Evolutionary conservation across 2,888 invertebrate genomes (phyloP).

Genomic region (Andrena bucephala): DNA sequence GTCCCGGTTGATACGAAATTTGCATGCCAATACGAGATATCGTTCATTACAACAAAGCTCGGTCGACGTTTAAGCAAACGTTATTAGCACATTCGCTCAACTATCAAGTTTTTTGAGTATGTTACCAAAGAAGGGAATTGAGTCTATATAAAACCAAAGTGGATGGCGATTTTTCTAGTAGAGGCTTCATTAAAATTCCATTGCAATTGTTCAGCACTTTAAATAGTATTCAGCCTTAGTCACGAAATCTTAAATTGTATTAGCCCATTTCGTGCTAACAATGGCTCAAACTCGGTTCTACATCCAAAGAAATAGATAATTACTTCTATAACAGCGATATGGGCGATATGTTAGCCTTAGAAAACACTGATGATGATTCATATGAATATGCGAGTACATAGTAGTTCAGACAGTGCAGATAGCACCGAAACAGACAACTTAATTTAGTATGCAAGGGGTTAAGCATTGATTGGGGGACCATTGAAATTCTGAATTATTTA

Average conservation of each 20-base stretch:
- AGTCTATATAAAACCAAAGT: not conserved
- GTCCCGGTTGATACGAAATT: conserved; percentile 26
- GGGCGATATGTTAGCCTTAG: not conserved
- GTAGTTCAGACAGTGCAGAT: not conserved
- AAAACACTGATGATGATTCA: conserved; percentile 2
- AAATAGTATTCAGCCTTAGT: no score
- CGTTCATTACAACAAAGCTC: not conserved
- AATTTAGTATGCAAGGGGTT: not conserved
- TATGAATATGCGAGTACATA: not conserved
- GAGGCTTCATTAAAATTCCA: no score
- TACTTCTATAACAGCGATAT: not conserved
- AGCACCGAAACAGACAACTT: conserved; percentile 3
- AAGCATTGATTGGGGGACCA: not conserved
- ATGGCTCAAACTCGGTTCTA: not conserved
- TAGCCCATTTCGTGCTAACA: not conserved
- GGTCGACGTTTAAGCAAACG: not conserved
- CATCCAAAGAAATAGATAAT: not conserved
- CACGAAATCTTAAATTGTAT: not conserved
- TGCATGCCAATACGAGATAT: conserved; percentile 18
- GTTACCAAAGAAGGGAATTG: not conserved
- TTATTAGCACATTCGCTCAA: not conserved
- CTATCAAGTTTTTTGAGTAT: not conserved
- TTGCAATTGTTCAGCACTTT: no score
- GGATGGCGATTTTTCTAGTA: not conserved
- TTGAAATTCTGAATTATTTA: conserved; percentile 15